These are phyloP conservation scores for Montipora efflorescens DNA, from an alignment of 64 coral and sea anemone genomes.

Conservation along the genomic window DNA sequence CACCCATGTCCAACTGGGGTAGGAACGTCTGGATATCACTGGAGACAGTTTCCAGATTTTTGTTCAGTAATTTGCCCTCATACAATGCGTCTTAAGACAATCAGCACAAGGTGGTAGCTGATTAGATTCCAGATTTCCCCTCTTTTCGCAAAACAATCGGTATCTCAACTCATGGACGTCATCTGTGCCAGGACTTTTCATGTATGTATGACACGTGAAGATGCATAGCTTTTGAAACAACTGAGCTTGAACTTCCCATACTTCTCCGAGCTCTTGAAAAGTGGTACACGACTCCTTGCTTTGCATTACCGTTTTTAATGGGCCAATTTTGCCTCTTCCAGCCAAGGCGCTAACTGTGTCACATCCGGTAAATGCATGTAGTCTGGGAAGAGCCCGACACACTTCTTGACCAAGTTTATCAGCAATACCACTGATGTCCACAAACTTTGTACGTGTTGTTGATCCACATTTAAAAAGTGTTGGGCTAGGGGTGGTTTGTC, in stretches of 20 bases:
- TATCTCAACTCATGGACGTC: slow-evolving; percentile 22
- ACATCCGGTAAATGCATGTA: too few species aligned
- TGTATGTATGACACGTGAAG: slow-evolving; percentile 31
- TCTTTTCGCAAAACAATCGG: slow-evolving; percentile 56
- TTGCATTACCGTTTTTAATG: too few species aligned
- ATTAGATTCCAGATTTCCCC: slow-evolving; percentile 35
- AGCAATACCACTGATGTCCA: too few species aligned
- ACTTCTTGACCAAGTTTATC: too few species aligned
- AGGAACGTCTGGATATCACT: neutral
- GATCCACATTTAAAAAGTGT: too few species aligned
- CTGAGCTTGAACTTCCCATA: slow-evolving; percentile 28
- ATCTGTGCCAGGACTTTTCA: neutral
- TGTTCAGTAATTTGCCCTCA: slow-evolving; percentile 53
- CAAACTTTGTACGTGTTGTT: too few species aligned
- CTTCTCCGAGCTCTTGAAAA: neutral
- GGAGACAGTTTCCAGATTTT: slow-evolving; percentile 50
- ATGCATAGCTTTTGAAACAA: too few species aligned
- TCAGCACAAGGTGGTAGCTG: slow-evolving; percentile 51
- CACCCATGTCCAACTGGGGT: neutral
- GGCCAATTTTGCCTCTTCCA: too few species aligned
- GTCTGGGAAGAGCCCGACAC: too few species aligned
- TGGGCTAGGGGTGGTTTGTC: too few species aligned
- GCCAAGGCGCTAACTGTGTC: too few species aligned
- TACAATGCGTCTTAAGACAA: slow-evolving; percentile 38
- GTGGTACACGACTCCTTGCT: too few species aligned